These are phyloP conservation scores for Archaeoteleia sp. DNA, from an alignment of 2,888 invertebrate species.

Conservation along the genomic window DNA sequence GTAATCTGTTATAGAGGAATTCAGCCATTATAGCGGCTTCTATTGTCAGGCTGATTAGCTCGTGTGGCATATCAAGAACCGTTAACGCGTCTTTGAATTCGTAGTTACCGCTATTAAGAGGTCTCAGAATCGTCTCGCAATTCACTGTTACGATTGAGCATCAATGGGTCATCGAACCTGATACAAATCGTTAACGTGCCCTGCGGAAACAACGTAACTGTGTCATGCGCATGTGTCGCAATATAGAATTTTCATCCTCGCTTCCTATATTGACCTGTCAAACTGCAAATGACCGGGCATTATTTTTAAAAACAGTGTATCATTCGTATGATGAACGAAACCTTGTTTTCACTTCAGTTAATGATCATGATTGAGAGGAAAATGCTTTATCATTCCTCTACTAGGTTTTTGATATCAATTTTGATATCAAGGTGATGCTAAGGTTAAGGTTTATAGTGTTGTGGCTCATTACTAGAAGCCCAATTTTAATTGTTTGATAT, in stretches of 20 bases:
- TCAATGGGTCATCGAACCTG: constrained; percentile 54
- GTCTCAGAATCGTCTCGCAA: constrained; percentile 45
- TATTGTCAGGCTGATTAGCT: constrained; percentile 63
- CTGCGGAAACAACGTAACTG: constrained; percentile 24
- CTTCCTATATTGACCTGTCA: too few relatives aligned
- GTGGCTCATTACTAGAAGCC: too few relatives aligned
- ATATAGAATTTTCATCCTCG: constrained; percentile 57
- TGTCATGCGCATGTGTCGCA: constrained; percentile 45
- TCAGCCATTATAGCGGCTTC: constrained; percentile 55
- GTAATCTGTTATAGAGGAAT: constrained; percentile 41
- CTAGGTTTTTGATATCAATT: too few relatives aligned
- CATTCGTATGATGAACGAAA: too few relatives aligned
- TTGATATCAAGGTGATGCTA: too few relatives aligned
- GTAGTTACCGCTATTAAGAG: constrained; percentile 48
- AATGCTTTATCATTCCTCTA: too few relatives aligned
- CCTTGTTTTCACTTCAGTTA: too few relatives aligned
- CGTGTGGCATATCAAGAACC: constrained; percentile 56
- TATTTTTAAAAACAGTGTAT: too few relatives aligned
- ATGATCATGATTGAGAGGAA: too few relatives aligned
- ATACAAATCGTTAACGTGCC: constrained; percentile 52
- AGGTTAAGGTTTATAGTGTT: too few relatives aligned
- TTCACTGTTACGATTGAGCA: constrained; percentile 37
- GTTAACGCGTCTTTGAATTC: constrained; percentile 64
- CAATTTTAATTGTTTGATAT: too few relatives aligned
- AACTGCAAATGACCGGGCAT: too few relatives aligned